phyloP scores from a whole-genome alignment of 2,113 vertebrate genomes.

The Corythoichthys haematopterus region DNA sequence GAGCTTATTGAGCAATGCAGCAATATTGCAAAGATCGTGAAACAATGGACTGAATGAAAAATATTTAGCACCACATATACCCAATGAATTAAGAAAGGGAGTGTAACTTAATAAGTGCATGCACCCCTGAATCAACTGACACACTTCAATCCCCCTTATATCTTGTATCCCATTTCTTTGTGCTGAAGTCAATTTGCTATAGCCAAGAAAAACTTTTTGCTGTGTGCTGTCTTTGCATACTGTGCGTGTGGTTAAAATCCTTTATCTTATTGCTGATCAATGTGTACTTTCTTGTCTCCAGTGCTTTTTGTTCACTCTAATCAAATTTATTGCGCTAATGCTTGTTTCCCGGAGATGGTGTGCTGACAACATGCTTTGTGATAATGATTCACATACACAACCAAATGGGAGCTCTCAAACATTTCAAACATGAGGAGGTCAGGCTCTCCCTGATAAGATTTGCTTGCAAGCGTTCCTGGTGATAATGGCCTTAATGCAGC shows the following conservation, averaged over 20 bases:
- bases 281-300: slow-evolving; percentile 36
- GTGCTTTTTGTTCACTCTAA: slow-evolving; percentile 43
- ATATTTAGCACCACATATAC: background rate
- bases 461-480: slow-evolving; percentile 10
- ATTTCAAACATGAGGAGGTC: slow-evolving; percentile 23
- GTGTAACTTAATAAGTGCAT: background rate
- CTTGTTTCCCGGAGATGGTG: slow-evolving; percentile 40
- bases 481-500: slow-evolving; percentile 40
- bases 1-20: background rate
- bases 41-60: background rate
- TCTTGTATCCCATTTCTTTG: background rate
- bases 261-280: slow-evolving; percentile 32
- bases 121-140: no score
- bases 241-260: slow-evolving; percentile 6
- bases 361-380: slow-evolving; percentile 45
- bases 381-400: slow-evolving; percentile 61
- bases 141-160: background rate
- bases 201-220: background rate
- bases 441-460: slow-evolving; percentile 32
- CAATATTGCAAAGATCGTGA: no score
- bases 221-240: background rate
- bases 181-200: background rate
- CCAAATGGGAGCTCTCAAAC: slow-evolving; percentile 49
- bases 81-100: background rate
- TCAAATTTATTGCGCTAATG: slow-evolving; percentile 57